Evolutionary conservation across 2,888 invertebrate species (phyloP).

Genomic region (Abrostola tripartita): DNA sequence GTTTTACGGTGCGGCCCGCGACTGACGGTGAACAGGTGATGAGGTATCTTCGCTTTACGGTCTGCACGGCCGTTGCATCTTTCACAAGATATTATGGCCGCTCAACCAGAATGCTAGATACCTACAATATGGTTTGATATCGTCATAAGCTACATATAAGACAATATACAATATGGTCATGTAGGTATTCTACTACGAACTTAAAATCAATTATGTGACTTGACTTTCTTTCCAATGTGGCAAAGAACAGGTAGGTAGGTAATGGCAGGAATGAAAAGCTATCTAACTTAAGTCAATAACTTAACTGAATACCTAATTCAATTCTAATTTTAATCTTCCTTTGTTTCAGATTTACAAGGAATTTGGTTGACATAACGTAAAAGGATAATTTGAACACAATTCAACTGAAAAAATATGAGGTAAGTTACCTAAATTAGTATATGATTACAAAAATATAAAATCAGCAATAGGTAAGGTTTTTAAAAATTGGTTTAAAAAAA

Average conservation of each 20-base stretch:
- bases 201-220: too few relatives aligned
- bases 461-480: too few relatives aligned
- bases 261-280: background rate
- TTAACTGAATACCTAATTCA: background rate
- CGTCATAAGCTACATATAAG: slow-evolving; percentile 4
- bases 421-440: slow-evolving; percentile 33
- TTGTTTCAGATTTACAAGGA: slow-evolving; percentile 76
- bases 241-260: background rate
- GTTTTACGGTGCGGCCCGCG: slow-evolving; percentile 74
- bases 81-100: slow-evolving; percentile 59
- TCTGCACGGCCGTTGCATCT: slow-evolving; percentile 60
- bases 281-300: background rate
- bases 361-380: slow-evolving; percentile 62
- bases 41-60: slow-evolving; percentile 67
- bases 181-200: background rate
- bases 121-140: slow-evolving; percentile 19
- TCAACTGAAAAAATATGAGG: slow-evolving; percentile 50
- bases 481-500: too few relatives aligned
- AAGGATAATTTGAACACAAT: slow-evolving; percentile 4
- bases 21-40: slow-evolving; percentile 76
- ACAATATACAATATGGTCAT: slow-evolving; percentile 9
- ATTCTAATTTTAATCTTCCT: slow-evolving; percentile 29
- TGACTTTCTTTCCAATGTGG: too few relatives aligned
- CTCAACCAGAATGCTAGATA: slow-evolving; percentile 46
- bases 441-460: too few relatives aligned